Percentiles rank a stretch among this genome's conserved stretches.
These are phyloP conservation scores for Pygocentrus nattereri DNA, from an alignment of 2,797 vertebrate species.

Conservation along the genomic window DNA sequence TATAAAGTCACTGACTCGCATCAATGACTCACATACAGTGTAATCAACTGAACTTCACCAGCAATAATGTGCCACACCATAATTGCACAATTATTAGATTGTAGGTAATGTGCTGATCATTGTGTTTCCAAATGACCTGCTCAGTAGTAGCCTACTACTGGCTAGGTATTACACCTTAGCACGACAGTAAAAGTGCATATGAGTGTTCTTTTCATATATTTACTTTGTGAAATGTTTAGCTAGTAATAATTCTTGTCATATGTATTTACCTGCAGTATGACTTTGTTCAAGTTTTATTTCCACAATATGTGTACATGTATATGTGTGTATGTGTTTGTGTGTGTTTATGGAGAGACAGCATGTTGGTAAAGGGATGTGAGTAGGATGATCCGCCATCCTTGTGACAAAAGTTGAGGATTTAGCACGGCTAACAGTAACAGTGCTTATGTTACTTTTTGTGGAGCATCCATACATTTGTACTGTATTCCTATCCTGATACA, in stretches of 20 bases:
- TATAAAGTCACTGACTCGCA: conserved; percentile 17
- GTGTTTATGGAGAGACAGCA: conserved; percentile 19
- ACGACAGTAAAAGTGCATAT: conserved; percentile 18
- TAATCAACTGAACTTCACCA: conserved; percentile 55
- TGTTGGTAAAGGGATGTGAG: conserved; percentile 9
- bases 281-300: conserved; percentile 54
- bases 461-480: conserved; percentile 3
- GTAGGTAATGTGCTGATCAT: conserved; percentile 17
- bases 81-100: conserved; percentile 36
- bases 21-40: conserved; percentile 35
- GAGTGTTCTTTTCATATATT: conserved; percentile 36
- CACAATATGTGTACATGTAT: conserved; percentile 1
- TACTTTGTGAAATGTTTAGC: conserved; percentile 35
- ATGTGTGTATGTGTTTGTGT: conserved; percentile 8
- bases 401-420: conserved; percentile 32
- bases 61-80: conserved; percentile 57
- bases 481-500: conserved; percentile 18
- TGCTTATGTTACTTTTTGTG: conserved; percentile 63
- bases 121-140: conserved; percentile 38
- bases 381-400: conserved; percentile 59
- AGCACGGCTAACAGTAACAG: conserved; percentile 66
- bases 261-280: conserved; percentile 65
- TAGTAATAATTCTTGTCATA: conserved; percentile 53
- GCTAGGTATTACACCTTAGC: conserved; percentile 29
- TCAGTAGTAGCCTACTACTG: conserved; percentile 49